Conservation (phyloP, 2,888 invertebrate species). For the Buathra laborator region DNA sequence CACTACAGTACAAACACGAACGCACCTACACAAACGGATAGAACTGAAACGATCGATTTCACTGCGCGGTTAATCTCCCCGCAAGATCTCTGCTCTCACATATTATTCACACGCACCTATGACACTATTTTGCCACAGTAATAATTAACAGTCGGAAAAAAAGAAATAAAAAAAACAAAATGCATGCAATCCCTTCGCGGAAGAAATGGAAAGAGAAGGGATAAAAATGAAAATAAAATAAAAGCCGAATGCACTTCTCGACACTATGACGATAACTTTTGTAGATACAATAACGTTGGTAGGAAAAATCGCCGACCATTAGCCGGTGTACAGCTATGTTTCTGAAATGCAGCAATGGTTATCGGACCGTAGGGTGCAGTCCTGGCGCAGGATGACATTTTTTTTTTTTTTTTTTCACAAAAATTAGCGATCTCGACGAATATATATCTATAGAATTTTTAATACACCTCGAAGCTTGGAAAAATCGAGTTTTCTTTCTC, state of each 20-base stretch:
- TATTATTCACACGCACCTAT: conserved; percentile 40
- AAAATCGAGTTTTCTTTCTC: not conserved
- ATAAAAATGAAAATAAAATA: not conserved
- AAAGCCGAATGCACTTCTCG: no score
- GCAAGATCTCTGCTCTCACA: conserved; percentile 14
- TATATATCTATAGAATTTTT: conserved; percentile 18
- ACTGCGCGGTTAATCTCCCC: conserved; percentile 14
- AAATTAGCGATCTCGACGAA: conserved; percentile 30
- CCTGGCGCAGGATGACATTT: not conserved
- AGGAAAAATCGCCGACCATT: conserved; percentile 22
- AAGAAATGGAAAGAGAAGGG: not conserved
- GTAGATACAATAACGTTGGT: not conserved
- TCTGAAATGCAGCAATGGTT: conserved; percentile 9
- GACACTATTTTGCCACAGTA: not conserved
- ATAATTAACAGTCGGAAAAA: not conserved
- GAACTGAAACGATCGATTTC: conserved; percentile 33
- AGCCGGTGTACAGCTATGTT: not conserved
- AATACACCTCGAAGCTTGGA: conserved; percentile 9
- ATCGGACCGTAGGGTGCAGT: not conserved
- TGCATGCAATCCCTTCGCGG: not conserved
- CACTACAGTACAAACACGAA: not conserved
- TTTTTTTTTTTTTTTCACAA: conserved; percentile 22
- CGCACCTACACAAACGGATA: not conserved
- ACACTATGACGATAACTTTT: not conserved
- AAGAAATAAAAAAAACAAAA: not conserved